Percentiles rank a stretch among this genome's conserved stretches.
Evolutionary conservation across 1,140 invertebrate genomes (phyloP).

Genomic region (Drosophila obscura): DNA sequence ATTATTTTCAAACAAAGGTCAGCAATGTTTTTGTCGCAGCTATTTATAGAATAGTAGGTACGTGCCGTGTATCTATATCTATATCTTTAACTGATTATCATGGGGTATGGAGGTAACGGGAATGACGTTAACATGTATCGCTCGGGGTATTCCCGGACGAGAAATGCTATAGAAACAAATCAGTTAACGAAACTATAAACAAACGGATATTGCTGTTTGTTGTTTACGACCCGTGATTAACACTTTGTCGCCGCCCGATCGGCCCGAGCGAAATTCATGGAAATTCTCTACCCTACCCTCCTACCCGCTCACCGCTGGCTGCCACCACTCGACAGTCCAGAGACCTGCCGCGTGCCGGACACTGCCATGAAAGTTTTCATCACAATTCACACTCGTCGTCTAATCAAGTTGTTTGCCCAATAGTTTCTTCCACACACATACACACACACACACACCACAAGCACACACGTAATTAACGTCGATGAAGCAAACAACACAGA

Average conservation of each 20-base stretch:
- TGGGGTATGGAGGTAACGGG: not conserved
- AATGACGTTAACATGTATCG: constrained; percentile 38
- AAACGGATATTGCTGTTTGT: constrained; percentile 63
- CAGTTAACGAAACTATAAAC: constrained; percentile 58
- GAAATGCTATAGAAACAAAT: constrained; percentile 41
- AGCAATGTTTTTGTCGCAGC: constrained; percentile 51
- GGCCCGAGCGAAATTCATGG: constrained; percentile 37
- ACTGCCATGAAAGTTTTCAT: constrained; percentile 25
- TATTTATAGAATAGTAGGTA: constrained; percentile 49
- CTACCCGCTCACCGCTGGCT: not conserved
- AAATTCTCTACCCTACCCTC: constrained; percentile 21
- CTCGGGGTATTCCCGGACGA: constrained; percentile 25
- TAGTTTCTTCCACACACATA: constrained; percentile 59
- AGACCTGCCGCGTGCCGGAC: constrained; percentile 63
- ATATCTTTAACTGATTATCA: constrained; percentile 32
- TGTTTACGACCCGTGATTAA: constrained; percentile 68
- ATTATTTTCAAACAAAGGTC: constrained; percentile 55
- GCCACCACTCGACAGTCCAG: constrained; percentile 17
- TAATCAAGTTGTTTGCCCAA: constrained; percentile 79
- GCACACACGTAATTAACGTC: constrained; percentile 66
- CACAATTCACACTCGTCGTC: constrained; percentile 60
- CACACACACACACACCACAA: constrained; percentile 13
- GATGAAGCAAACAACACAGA: constrained; percentile 9
- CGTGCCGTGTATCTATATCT: not conserved
- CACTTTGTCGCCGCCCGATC: constrained; percentile 47